Base-by-base conservation (phyloP, 2,113 vertebrate species). In the Macroglossus sobrinus region DNA sequence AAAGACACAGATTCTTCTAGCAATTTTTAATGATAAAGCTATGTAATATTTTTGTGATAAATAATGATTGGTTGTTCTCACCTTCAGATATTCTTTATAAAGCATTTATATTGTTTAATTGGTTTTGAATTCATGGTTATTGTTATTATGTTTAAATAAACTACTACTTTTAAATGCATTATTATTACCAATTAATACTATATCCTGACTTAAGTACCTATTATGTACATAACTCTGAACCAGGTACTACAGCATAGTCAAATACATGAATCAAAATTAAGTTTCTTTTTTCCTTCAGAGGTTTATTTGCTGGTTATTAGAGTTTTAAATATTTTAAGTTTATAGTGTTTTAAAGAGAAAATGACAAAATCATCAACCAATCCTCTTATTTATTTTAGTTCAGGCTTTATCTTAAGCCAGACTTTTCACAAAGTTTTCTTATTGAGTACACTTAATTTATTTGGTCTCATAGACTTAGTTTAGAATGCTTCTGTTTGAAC, bases 81-180 rank as follows among this genome's bases (percentile, higher is more conserved):
- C 26, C 4, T 3, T 22, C 43, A 55, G 4, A 4, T 84, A 79
- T 64, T 86, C 30, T 45, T 69, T 38, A 74, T 93, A 69, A 87
- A 78, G 13, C 21, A 88, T 45, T 80, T 88, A 84, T 66, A 86
- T 85, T 95, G 4, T 24, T 5, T 57, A 82, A 53, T 84, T 50
- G 35, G 24, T 47, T 84, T 91, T 15, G 68, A 86, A 84, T 78
- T 61, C 50, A 80, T 24, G 82, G 55, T 93, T 40, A 84, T 21
- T 93, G 33, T 18, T 64, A 19, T 91, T 84, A 47, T 84, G 18
- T 93, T 87, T 90, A 82, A 93, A 61, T 80, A 75, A 86, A n/a
- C 26, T 95, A 68, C 11, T 74, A 22, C 30, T 82, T 78, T 38
- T 71, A 82, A 76, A 91, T 59, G 2, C 9, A 81, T 18, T 69